phyloP scores from a whole-genome alignment of 2,797 vertebrate species.

The Hydrolagus colliei region DNA sequence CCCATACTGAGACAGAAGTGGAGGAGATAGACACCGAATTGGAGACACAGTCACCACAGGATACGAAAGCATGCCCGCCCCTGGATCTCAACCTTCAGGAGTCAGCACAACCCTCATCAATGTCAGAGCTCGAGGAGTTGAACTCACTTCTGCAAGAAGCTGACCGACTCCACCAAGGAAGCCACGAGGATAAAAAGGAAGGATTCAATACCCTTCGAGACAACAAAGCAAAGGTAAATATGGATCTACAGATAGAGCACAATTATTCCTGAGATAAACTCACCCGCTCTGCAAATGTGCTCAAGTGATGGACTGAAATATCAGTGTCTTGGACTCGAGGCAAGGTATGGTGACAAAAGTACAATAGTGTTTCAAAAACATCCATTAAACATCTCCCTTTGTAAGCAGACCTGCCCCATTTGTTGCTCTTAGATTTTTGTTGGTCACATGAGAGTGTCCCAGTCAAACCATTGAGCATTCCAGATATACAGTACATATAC shows the following conservation, averaged over 20 bases:
- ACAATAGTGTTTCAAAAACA: neutral
- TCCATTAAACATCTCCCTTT: too few relatives aligned
- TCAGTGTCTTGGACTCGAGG: neutral
- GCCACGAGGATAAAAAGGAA: conserved; percentile 8
- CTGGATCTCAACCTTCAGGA: neutral
- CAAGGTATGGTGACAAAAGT: neutral
- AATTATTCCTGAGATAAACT: neutral
- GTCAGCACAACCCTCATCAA: neutral
- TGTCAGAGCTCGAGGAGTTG: neutral
- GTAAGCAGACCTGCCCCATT: too few relatives aligned
- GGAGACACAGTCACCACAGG: neutral
- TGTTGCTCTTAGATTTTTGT: too few relatives aligned
- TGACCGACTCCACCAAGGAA: neutral
- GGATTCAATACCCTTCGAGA: conserved; percentile 21
- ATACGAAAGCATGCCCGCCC: neutral
- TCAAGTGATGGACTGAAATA: neutral
- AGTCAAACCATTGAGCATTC: too few relatives aligned
- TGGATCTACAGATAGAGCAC: neutral
- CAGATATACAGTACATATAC: too few relatives aligned
- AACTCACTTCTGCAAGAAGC: neutral
- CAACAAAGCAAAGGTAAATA: conserved; percentile 24
- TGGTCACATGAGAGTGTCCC: too few relatives aligned
- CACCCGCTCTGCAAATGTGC: neutral
- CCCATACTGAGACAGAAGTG: neutral
- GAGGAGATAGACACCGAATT: neutral